Conservation (phyloP, 2,888 invertebrate species). For the Erpobdella octoculata region DNA sequence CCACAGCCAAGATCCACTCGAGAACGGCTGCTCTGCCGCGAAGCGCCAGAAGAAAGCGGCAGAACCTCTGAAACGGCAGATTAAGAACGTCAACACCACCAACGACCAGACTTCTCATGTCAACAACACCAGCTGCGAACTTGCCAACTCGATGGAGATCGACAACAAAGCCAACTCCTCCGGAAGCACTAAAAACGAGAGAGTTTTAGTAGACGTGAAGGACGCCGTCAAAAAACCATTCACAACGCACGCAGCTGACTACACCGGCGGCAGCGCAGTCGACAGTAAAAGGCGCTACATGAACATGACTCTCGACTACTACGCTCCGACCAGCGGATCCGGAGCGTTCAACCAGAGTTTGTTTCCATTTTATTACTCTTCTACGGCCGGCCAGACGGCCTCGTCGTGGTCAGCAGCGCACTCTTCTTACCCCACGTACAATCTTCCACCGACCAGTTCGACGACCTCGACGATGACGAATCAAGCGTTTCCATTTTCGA, state of each 20-base stretch:
- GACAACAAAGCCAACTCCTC: not conserved
- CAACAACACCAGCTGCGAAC: not conserved
- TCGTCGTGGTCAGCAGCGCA: not conserved
- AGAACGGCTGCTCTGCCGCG: not conserved
- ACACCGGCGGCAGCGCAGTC: slow-evolving; percentile 14
- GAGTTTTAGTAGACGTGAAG: not conserved
- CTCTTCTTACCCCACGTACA: not conserved
- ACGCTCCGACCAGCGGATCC: not conserved
- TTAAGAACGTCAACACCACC: not conserved
- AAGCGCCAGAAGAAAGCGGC: not conserved
- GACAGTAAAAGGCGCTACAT: not conserved
- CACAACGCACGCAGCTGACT: slow-evolving; percentile 13
- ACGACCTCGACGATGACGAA: not conserved
- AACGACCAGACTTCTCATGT: not conserved
- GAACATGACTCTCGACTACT: not conserved
- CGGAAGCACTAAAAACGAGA: slow-evolving; percentile 1
- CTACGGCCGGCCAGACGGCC: not conserved
- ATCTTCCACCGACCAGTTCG: not conserved
- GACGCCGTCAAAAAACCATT: slow-evolving; percentile 6
- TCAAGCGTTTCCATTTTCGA: slow-evolving; percentile 17
- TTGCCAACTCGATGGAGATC: not conserved
- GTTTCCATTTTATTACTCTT: slow-evolving; percentile 17
- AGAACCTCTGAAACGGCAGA: not conserved
- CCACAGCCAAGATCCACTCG: no score
- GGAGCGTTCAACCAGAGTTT: not conserved